phyloP scores from a whole-genome alignment of 2,797 vertebrate genomes.

The Scyliorhinus canicula region DNA sequence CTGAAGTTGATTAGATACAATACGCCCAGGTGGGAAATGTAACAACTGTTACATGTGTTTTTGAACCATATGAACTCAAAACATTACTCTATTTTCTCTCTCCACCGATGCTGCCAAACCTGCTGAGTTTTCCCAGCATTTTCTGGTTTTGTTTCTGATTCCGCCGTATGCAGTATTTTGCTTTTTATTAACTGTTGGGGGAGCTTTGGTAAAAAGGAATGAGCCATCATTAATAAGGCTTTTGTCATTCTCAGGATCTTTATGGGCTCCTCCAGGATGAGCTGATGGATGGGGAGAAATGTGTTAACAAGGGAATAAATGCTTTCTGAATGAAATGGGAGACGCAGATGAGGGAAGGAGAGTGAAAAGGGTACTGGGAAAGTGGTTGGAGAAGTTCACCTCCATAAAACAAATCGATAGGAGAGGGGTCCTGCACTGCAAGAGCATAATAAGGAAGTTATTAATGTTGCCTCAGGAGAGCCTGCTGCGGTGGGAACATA shows the following conservation, averaged over 20 bases:
- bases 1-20: not conserved
- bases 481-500: not conserved
- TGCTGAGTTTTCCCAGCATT: no score
- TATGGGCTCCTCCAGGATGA: not conserved
- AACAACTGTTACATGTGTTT: not conserved
- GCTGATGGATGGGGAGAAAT: not conserved
- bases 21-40: not conserved
- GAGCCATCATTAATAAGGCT: not conserved
- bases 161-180: no score
- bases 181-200: not conserved
- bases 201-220: not conserved
- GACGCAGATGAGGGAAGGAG: not conserved
- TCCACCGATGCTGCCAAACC: no score
- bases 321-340: not conserved
- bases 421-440: not conserved
- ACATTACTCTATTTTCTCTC: no score
- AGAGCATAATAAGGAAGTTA: not conserved
- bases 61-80: no score
- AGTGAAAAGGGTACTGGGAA: not conserved
- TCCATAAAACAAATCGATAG: not conserved
- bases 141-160: no score
- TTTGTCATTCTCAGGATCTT: not conserved
- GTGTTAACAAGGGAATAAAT: not conserved
- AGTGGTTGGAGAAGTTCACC: not conserved
- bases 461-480: not conserved